Conservation (phyloP, 2,797 vertebrate genomes). For the Kryptolebias ocellatus region DNA sequence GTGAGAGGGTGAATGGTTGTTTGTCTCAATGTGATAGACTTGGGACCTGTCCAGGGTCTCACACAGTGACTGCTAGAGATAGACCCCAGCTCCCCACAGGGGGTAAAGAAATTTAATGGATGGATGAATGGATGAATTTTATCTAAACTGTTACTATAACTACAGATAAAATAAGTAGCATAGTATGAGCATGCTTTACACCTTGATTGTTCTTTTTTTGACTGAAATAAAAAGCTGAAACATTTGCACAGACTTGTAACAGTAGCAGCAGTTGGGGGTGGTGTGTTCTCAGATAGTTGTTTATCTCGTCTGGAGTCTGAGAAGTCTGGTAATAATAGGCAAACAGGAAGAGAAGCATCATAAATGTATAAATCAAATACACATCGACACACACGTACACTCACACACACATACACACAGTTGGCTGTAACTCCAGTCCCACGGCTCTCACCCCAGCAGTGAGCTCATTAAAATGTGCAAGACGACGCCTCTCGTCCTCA, state of each 20-base stretch:
- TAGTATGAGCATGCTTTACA: background rate
- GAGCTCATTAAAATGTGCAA: constrained; percentile 81
- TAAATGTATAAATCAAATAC: constrained; percentile 65
- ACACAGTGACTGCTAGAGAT: too few species aligned
- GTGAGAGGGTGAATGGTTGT: too few species aligned
- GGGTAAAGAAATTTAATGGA: too few species aligned
- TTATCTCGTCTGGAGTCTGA: constrained; percentile 55
- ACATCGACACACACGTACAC: constrained; percentile 39
- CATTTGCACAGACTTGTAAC: constrained; percentile 7
- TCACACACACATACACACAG: constrained; percentile 43
- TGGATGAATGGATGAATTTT: too few species aligned
- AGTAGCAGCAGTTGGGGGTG: constrained; percentile 61
- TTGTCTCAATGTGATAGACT: too few species aligned
- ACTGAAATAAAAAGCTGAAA: constrained; percentile 7
- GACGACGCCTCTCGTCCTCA: constrained; percentile 59
- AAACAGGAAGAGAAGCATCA: constrained; percentile 72
- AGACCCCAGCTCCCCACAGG: too few species aligned
- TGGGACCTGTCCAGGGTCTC: too few species aligned
- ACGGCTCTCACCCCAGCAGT: constrained; percentile 61
- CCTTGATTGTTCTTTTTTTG: background rate
- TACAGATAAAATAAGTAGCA: background rate
- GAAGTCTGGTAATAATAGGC: constrained; percentile 57
- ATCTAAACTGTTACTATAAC: too few species aligned
- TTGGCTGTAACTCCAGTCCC: constrained; percentile 58
- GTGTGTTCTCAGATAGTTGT: constrained; percentile 52